Evolutionary conservation across 1,140 invertebrate genomes (phyloP).

Genomic region (Amyelois transitella): DNA sequence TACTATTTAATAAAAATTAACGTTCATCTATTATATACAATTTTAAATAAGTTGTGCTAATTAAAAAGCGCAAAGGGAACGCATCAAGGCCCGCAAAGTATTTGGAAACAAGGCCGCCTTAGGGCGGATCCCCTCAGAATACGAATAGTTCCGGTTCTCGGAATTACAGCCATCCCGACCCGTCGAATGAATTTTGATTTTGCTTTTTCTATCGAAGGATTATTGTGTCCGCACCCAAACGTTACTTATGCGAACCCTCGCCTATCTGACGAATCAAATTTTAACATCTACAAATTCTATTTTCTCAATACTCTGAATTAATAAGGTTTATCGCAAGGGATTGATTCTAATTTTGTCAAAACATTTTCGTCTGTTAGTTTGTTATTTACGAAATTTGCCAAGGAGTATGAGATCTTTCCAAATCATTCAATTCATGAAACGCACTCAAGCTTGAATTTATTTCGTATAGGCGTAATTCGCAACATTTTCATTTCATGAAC

Average conservation of each 20-base stretch:
- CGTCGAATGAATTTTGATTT: conserved; percentile 63
- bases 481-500: background rate
- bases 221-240: conserved; percentile 31
- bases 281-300: conserved; percentile 28
- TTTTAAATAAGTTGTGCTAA: too few relatives aligned
- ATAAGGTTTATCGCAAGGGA: background rate
- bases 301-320: background rate
- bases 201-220: conserved; percentile 46
- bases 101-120: conserved; percentile 33
- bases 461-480: background rate
- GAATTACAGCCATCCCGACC: conserved; percentile 44
- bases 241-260: conserved; percentile 37
- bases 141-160: conserved; percentile 53
- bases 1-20: too few relatives aligned
- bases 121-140: conserved; percentile 49
- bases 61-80: background rate
- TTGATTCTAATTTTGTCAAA: background rate
- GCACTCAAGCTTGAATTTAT: background rate
- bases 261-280: conserved; percentile 28
- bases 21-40: too few relatives aligned
- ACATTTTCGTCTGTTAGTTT: background rate
- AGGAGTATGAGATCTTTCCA: background rate
- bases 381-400: background rate
- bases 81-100: conserved; percentile 18
- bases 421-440: background rate